phyloP scores from a whole-genome alignment of 2,888 invertebrate species.

The Cephus sareptanus region DNA sequence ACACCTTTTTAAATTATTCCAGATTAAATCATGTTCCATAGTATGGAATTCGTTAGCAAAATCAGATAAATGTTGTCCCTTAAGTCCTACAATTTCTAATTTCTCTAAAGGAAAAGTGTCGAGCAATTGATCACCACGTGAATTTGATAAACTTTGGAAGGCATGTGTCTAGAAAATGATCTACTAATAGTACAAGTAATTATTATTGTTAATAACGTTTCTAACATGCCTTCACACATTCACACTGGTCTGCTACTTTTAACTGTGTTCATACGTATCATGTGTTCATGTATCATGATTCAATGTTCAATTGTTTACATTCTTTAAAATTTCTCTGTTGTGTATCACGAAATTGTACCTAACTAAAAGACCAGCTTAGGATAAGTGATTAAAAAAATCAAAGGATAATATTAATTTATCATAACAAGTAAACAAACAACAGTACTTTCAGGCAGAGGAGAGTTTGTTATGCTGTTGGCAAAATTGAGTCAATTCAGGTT shows the following conservation, averaged over 20 bases:
- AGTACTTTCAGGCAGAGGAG: neutral
- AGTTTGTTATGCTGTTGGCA: neutral
- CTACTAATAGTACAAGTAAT: neutral
- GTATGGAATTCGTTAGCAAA: neutral
- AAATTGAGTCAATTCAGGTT: neutral
- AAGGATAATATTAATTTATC: neutral
- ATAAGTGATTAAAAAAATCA: neutral
- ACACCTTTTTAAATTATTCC: neutral
- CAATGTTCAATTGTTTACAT: neutral
- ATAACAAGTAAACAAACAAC: neutral
- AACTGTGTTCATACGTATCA: too few relatives aligned
- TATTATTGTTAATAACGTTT: neutral
- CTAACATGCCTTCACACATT: neutral
- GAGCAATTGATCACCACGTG: neutral
- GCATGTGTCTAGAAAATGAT: neutral
- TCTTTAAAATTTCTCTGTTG: neutral
- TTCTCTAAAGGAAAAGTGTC: neutral
- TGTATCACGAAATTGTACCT: neutral
- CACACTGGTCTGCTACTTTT: neutral
- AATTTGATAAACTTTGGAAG: neutral
- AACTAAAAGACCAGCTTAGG: neutral
- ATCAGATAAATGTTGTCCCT: neutral
- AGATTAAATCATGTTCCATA: neutral
- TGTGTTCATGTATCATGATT: too few relatives aligned
- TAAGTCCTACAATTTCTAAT: neutral